Evolutionary conservation across 2,797 vertebrate genomes (phyloP).

Genomic region (Silurus aristotelis): DNA sequence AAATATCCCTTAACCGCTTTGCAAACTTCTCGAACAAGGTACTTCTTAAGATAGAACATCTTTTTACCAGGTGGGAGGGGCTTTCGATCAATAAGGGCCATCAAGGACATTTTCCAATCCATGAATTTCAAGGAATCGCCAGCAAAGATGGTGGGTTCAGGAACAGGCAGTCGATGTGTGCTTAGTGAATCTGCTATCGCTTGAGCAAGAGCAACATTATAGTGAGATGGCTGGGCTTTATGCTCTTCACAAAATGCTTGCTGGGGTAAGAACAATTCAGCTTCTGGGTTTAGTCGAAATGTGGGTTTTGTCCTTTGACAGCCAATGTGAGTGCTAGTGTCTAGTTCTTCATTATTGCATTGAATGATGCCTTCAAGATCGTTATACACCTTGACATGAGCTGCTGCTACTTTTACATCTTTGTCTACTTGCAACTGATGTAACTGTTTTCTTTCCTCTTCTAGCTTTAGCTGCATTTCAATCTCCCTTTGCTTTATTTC

Average conservation of each 20-base stretch:
- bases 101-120: constrained; percentile 10
- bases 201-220: too few relatives aligned
- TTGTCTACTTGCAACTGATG: neutral
- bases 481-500: neutral
- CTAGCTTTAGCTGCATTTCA: neutral
- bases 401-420: neutral
- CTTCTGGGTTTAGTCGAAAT: neutral
- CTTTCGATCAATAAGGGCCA: constrained; percentile 29
- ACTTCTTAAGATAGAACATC: too few relatives aligned
- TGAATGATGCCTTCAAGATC: neutral
- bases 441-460: neutral
- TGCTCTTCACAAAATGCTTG: too few relatives aligned
- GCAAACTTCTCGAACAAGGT: too few relatives aligned
- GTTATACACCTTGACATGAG: neutral
- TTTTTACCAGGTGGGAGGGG: neutral
- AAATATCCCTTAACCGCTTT: too few relatives aligned
- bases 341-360: neutral
- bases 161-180: too few relatives aligned
- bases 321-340: neutral
- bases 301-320: neutral
- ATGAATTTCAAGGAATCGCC: too few relatives aligned
- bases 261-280: neutral
- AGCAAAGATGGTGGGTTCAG: too few relatives aligned
- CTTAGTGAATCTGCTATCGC: too few relatives aligned
- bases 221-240: too few relatives aligned